Percentiles rank a stretch among this genome's conserved stretches.
phyloP scores from a whole-genome alignment of 2,113 vertebrate species.

The Onychostoma macrolepis region DNA sequence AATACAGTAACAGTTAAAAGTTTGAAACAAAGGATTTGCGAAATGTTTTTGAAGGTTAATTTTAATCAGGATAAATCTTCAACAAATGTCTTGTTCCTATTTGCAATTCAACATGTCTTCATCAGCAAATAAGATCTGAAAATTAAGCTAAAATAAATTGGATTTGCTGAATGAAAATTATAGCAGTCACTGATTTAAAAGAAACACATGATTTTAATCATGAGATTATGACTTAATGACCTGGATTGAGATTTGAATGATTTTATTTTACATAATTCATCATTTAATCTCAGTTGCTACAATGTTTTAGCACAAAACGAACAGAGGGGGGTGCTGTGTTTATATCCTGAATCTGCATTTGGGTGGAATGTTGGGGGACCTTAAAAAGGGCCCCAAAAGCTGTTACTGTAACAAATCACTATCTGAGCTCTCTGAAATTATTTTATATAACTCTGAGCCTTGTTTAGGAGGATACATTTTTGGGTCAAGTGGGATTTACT shows the following conservation, averaged over 20 bases:
- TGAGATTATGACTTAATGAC: not conserved
- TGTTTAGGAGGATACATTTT: not conserved
- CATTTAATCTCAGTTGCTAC: not conserved
- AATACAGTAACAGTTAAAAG: not conserved
- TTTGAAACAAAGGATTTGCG: not conserved
- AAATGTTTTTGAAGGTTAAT: not conserved
- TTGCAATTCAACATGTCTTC: not conserved
- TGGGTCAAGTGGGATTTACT: constrained; percentile 1
- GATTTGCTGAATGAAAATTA: not conserved
- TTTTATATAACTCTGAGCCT: not conserved
- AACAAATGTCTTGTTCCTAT: not conserved
- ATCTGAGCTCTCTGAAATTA: not conserved
- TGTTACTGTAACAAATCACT: not conserved
- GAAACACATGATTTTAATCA: not conserved
- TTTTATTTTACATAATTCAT: constrained; percentile 12
- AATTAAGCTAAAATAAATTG: not conserved
- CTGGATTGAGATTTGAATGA: not conserved
- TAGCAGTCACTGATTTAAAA: not conserved
- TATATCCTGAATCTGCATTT: not conserved
- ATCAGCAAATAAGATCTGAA: not conserved
- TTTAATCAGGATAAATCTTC: not conserved
- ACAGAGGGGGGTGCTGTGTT: constrained; percentile 40
- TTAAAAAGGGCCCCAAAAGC: not conserved
- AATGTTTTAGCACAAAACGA: not conserved
- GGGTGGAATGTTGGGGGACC: not conserved